Evolutionary conservation across 2,113 vertebrate species (phyloP).

Genomic region (Alexandromys fortis): DNA sequence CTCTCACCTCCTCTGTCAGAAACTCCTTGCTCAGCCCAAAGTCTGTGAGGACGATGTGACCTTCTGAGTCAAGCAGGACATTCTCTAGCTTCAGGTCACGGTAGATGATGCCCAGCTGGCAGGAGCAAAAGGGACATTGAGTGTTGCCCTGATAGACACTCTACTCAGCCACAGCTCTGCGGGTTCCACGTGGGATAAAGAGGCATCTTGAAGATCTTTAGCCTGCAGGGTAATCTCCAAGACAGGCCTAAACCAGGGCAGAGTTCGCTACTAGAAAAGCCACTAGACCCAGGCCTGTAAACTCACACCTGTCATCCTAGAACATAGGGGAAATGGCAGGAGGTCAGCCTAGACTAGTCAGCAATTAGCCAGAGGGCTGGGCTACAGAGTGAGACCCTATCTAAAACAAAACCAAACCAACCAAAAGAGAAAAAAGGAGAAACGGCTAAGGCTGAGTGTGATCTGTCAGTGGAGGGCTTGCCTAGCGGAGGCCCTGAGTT

Average conservation of each 20-base stretch:
- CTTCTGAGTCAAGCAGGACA: conserved; percentile 93
- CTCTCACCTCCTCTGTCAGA: conserved; percentile 91
- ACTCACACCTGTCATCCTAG: not conserved
- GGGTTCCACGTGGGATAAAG: not conserved
- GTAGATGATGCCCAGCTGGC: conserved; percentile 93
- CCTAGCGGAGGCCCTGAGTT: too few relatives aligned
- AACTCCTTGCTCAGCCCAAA: conserved; percentile 97
- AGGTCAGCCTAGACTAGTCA: not conserved
- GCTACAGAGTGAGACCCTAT: not conserved
- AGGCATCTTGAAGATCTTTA: not conserved
- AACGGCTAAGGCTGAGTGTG: too few relatives aligned
- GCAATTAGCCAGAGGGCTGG: not conserved
- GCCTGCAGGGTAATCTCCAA: not conserved
- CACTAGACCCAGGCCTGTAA: not conserved
- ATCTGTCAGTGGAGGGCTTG: not conserved
- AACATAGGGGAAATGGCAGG: not conserved
- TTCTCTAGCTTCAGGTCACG: conserved; percentile 96
- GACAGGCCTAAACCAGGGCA: rapidly evolving
- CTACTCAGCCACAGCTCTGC: not conserved
- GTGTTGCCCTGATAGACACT: rapidly evolving
- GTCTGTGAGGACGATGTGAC: conserved; percentile 94
- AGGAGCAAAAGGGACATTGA: not conserved
- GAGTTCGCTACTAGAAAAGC: not conserved
- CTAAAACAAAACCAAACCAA: not conserved
- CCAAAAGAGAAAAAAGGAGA: not conserved